Base-by-base conservation (phyloP, 2,797 vertebrate genomes). In the Otus scops region DNA sequence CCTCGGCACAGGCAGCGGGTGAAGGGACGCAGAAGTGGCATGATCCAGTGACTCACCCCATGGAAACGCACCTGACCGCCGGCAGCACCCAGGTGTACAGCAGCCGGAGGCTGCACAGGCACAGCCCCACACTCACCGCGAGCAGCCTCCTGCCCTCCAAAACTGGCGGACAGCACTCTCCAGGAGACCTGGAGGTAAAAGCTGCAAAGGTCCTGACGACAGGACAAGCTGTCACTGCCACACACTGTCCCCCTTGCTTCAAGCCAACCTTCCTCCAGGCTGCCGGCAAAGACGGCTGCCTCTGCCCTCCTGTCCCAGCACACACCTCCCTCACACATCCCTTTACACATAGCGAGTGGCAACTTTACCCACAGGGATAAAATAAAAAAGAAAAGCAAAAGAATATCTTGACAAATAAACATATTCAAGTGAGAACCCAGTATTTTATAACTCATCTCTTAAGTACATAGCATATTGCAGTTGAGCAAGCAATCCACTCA, bases 201-300 rank as follows among this genome's bases (percentile, higher is more conserved):
- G 15, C 61, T 48, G 65, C 56, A 77, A 34, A 67, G 21, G 16
- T 10, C 27, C 32, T 10, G 10, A 60, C 1, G 16, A 43, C 41
- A 43, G 19, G 4, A 65, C 23, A 41, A 53, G 23, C 20, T 26
- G 17, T 18, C 1, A 3, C n/a, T 6, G 9, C 20, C 13, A 5
- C 41, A 38, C 0, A 0, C 51, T 1, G 0, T 11, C 10, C 8
- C 56, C 57, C 57, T 65, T 4, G 0, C 73, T 78, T 27, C 47
- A n/a, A 27, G 26, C 0, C 17, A 73, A 27, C 20, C 51, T 86
- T 84, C 48, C 36, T 53, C 51, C 43, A 67, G 27, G 48, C n/a
- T 18, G 27, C 45, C 0, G 0, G 26, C 64, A 63, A 5, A 1
- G 10, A 57, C 28, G 45, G 57, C 69, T 86, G 53, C n/a, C 22